phyloP scores from a whole-genome alignment of 2,113 vertebrate species.

The Geococcyx californianus region DNA sequence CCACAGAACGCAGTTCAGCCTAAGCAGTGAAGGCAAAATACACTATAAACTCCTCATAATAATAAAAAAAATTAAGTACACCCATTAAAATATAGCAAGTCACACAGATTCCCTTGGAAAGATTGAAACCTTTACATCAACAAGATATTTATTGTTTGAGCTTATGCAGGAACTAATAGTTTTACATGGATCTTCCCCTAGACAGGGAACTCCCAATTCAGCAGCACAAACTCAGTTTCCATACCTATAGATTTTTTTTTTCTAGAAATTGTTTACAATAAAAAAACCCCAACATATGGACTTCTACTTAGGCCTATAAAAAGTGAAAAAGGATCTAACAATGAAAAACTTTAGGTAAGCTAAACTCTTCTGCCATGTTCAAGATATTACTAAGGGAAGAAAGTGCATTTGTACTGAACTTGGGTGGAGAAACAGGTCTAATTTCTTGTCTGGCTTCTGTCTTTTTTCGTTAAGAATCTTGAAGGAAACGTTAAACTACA shows the following conservation, averaged over 20 bases:
- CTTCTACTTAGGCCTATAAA: not conserved
- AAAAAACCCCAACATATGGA: not conserved
- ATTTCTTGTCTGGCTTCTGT: not conserved
- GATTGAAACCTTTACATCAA: not conserved
- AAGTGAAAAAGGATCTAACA: not conserved
- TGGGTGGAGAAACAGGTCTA: not conserved
- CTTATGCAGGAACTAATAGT: not conserved
- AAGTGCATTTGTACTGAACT: not conserved
- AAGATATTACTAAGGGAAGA: not conserved
- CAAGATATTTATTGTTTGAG: not conserved
- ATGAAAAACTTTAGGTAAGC: not conserved
- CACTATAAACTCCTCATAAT: not conserved
- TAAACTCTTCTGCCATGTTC: not conserved
- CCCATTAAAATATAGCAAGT: not conserved
- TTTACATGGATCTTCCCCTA: not conserved
- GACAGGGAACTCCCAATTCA: not conserved
- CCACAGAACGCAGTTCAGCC: not conserved
- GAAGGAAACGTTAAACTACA: not conserved
- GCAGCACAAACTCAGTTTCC: not conserved
- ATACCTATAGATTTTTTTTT: not conserved
- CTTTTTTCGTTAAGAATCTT: not conserved
- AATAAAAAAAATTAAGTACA: not conserved
- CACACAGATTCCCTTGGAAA: not conserved
- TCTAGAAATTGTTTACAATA: not conserved
- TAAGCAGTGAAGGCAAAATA: not conserved